Percentiles rank a stretch among this genome's conserved stretches.
Evolutionary conservation across 2,113 vertebrate genomes (phyloP).

Genomic region (Ophiodon elongatus): DNA sequence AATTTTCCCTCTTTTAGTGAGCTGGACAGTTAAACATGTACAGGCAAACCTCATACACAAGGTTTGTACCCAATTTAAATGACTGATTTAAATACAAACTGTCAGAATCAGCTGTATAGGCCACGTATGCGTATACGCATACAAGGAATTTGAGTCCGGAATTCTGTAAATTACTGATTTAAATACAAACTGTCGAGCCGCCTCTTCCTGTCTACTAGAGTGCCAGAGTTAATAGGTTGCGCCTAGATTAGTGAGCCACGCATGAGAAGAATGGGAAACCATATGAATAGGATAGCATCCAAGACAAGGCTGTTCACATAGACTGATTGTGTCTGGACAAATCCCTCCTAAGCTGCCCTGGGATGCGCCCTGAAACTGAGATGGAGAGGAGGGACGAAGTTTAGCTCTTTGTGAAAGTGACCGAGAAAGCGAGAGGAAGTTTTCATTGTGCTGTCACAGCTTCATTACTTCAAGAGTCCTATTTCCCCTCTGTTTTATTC

Average conservation of each 20-base stretch:
- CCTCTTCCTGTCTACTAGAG: slow-evolving; percentile 68
- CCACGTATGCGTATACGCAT: too few species aligned
- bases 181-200: slow-evolving; percentile 60
- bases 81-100: slow-evolving; percentile 58
- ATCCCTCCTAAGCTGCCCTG: slow-evolving; percentile 68
- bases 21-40: slow-evolving; percentile 21
- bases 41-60: slow-evolving; percentile 5
- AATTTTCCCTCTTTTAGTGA: not conserved
- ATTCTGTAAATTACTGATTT: too few species aligned
- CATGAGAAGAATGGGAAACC: slow-evolving; percentile 64
- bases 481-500: not conserved
- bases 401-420: slow-evolving; percentile 25
- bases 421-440: slow-evolving; percentile 25
- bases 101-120: too few species aligned
- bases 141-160: too few species aligned
- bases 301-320: slow-evolving; percentile 58
- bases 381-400: slow-evolving; percentile 34
- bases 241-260: slow-evolving; percentile 67
- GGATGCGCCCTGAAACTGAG: slow-evolving; percentile 47
- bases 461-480: not conserved
- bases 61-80: slow-evolving; percentile 36
- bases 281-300: slow-evolving; percentile 62
- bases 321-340: slow-evolving; percentile 72
- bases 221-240: slow-evolving; percentile 69
- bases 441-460: not conserved